Conservation (phyloP, 2,113 vertebrate species). For the Arvicanthis niloticus region DNA sequence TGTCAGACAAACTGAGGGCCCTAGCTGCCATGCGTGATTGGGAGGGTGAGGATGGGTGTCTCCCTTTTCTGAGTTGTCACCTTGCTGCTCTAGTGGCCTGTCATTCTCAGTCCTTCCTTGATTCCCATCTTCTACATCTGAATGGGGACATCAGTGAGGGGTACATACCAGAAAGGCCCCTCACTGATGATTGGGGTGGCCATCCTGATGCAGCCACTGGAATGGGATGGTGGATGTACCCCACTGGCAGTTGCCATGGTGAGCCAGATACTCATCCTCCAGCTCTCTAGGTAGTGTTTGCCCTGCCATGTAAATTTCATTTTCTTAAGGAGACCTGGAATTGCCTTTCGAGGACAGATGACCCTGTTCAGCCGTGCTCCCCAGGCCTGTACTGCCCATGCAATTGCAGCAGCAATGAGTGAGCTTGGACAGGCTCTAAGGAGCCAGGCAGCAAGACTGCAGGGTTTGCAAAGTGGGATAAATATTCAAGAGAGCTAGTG, state of each 20-base stretch:
- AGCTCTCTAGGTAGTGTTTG: neutral
- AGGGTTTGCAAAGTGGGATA: neutral
- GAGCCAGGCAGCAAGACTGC: neutral
- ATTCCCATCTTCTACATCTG: neutral
- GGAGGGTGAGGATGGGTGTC: fast-evolving
- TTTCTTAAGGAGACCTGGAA: neutral
- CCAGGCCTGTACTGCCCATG: neutral
- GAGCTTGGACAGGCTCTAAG: neutral
- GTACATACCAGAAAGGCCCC: neutral
- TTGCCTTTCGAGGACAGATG: neutral
- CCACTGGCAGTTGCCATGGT: neutral
- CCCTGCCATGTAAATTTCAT: fast-evolving
- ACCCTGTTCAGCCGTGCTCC: neutral
- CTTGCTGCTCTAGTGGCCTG: neutral
- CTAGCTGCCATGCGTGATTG: neutral
- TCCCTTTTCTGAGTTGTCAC: neutral
- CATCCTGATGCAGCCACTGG: neutral
- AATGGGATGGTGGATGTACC: neutral
- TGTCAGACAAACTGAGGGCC: neutral
- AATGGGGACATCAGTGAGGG: neutral
- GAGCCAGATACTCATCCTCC: neutral
- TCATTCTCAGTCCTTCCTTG: neutral
- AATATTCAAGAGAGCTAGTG: neutral
- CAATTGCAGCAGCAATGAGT: neutral
- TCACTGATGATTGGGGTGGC: neutral